Conservation (phyloP, 1,140 invertebrate genomes). For the Drosophila pachea region DNA sequence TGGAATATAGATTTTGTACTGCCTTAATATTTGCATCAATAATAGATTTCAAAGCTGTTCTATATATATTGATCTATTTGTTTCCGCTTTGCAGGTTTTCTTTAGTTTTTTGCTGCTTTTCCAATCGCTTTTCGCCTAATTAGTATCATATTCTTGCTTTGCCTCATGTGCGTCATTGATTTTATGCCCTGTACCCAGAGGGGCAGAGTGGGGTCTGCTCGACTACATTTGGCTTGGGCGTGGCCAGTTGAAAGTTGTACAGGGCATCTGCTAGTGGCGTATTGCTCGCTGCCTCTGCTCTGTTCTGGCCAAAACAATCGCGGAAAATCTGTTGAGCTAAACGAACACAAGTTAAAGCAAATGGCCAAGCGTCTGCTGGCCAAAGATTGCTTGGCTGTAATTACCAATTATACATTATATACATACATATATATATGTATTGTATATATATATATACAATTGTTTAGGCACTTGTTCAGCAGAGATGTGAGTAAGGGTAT, state of each 20-base stretch:
- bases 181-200: conserved; percentile 7
- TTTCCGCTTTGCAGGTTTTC: conserved; percentile 4
- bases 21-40: background rate
- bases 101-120: conserved; percentile 22
- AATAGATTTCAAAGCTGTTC: background rate
- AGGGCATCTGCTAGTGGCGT: background rate
- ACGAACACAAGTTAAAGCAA: conserved; percentile 11
- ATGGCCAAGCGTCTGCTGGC: background rate
- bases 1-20: background rate
- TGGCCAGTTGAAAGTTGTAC: too few relatives aligned
- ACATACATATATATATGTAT: background rate
- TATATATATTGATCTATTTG: background rate
- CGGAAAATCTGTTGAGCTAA: conserved; percentile 2
- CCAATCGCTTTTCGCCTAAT: conserved; percentile 56
- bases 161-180: conserved; percentile 38
- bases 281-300: conserved; percentile 1
- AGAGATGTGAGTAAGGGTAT: too few relatives aligned
- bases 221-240: too few relatives aligned
- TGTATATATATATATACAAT: background rate
- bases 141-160: conserved; percentile 44
- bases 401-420: background rate
- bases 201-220: too few relatives aligned
- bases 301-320: conserved; percentile 15
- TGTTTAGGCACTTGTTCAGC: too few relatives aligned
- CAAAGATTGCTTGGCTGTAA: background rate